A percentile compares a stretch with the other conserved stretches of the same genome.
These are phyloP conservation scores for Suillia variegata DNA, from an alignment of 2,888 invertebrate genomes.

Conservation along the genomic window DNA sequence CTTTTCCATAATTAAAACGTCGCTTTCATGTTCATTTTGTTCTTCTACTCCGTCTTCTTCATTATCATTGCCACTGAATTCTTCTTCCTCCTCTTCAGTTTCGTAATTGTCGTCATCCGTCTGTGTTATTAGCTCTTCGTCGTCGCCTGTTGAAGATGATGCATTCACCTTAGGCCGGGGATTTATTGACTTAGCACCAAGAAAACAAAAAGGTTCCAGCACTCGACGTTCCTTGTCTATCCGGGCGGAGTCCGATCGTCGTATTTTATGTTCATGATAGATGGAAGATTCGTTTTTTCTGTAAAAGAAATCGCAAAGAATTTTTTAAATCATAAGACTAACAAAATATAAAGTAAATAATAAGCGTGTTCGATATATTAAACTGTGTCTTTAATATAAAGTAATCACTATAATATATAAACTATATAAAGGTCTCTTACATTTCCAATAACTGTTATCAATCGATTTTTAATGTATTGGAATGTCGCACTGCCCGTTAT, in stretches of 20 bases:
- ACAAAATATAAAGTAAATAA: too few species aligned
- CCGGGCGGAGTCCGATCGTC: neutral
- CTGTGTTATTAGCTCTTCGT: constrained; percentile 13
- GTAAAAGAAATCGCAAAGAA: too few species aligned
- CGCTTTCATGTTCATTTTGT: constrained; percentile 16
- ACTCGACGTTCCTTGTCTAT: constrained; percentile 28
- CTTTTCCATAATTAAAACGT: constrained; percentile 21
- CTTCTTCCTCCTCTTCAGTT: neutral
- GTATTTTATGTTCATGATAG: neutral
- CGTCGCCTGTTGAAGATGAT: neutral
- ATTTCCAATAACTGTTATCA: too few species aligned
- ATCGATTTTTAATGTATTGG: too few species aligned
- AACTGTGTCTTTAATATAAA: too few species aligned
- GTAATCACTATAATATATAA: too few species aligned
- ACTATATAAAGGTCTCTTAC: too few species aligned
- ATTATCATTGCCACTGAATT: too few species aligned
- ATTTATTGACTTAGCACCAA: constrained; percentile 15
- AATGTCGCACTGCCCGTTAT: too few species aligned
- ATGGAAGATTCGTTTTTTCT: constrained; percentile 1
- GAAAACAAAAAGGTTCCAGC: constrained; percentile 31
- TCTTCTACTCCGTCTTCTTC: constrained; percentile 10
- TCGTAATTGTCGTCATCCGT: neutral
- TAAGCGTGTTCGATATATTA: too few species aligned
- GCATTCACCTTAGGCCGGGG: too few species aligned
- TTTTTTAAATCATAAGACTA: neutral